phyloP scores from a whole-genome alignment of 2,797 vertebrate genomes.

The Micropoecilia bifurca region DNA sequence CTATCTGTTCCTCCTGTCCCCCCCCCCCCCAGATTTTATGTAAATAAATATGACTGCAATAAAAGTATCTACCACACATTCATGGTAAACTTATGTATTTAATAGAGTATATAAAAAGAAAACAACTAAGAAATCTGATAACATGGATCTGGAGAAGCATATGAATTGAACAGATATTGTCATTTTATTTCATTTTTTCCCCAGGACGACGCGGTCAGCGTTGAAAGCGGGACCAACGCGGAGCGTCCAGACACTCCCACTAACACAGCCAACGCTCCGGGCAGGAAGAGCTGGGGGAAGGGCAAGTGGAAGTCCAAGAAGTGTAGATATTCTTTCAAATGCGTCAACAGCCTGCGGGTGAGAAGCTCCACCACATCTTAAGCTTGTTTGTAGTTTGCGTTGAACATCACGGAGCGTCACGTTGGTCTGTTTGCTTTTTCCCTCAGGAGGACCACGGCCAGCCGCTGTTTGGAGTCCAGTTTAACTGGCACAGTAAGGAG shows the following conservation, averaged over 20 bases:
- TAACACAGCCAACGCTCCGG: slow-evolving; percentile 93
- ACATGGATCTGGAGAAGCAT: neutral
- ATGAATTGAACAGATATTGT: neutral
- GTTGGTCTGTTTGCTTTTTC: neutral
- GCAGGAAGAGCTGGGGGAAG: slow-evolving; percentile 97
- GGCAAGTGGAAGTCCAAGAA: slow-evolving; percentile 99
- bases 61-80: neutral
- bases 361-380: slow-evolving; percentile 28
- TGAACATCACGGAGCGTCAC: neutral
- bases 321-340: slow-evolving; percentile 98
- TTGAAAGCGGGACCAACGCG: slow-evolving; percentile 93
- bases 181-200: slow-evolving; percentile 24
- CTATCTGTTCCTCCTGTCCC: neutral
- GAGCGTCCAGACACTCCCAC: slow-evolving; percentile 97
- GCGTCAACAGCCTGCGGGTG: slow-evolving; percentile 97
- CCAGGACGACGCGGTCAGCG: slow-evolving; percentile 94
- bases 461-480: slow-evolving; percentile 97
- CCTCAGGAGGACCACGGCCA: slow-evolving; percentile 93
- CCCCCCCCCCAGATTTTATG: neutral
- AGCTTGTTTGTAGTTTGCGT: neutral
- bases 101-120: neutral
- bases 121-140: neutral
- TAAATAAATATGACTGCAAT: neutral
- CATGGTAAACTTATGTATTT: neutral
- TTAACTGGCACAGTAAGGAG: slow-evolving; percentile 99